Percentiles rank a stretch among this genome's conserved stretches.
These are phyloP conservation scores for Coregonus suidteri DNA, from an alignment of 2,797 vertebrate genomes.

Conservation along the genomic window DNA sequence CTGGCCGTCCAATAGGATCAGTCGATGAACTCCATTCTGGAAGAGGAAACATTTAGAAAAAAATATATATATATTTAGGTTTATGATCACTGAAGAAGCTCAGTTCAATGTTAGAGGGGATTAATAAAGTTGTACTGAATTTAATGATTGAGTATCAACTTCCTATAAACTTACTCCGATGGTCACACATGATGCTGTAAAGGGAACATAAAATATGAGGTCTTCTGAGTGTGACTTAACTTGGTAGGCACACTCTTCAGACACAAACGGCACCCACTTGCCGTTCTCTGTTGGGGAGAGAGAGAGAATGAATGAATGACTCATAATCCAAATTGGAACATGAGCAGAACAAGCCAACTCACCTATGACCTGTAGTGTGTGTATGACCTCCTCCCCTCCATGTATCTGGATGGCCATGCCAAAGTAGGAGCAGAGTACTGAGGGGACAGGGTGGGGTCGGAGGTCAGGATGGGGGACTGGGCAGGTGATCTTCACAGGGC, in stretches of 20 bases:
- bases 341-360: neutral
- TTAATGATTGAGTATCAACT: no score
- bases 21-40: conserved; percentile 33
- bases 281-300: conserved; percentile 59
- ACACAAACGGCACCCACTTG: conserved; percentile 61
- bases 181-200: conserved; percentile 56
- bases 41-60: neutral
- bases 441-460: conserved; percentile 23
- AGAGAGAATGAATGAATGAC: neutral
- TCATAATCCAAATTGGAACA: neutral
- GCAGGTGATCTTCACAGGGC: conserved; percentile 72
- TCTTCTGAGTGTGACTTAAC: conserved; percentile 45
- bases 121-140: neutral
- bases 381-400: conserved; percentile 31
- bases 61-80: no score
- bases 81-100: no score
- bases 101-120: neutral
- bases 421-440: conserved; percentile 66
- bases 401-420: conserved; percentile 67
- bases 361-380: conserved; percentile 59
- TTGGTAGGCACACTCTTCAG: conserved; percentile 61
- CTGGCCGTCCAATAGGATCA: conserved; percentile 29
- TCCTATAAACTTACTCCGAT: conserved; percentile 44
- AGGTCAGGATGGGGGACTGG: conserved; percentile 40
- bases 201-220: conserved; percentile 53